Evolutionary conservation across 2,888 invertebrate genomes (phyloP).

Genomic region (Epistrophella euchroma): DNA sequence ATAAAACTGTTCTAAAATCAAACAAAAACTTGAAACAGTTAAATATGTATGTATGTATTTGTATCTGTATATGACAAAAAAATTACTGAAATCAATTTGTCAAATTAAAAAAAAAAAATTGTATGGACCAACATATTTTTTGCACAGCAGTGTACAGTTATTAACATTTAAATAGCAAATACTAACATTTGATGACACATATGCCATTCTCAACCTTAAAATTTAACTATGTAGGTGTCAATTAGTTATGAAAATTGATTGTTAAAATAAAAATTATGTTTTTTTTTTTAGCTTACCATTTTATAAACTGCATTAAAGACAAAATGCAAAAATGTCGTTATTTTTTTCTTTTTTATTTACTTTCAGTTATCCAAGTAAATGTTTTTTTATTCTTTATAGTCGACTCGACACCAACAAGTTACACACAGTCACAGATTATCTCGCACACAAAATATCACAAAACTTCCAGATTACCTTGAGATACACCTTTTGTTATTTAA

Average conservation of each 20-base stretch:
- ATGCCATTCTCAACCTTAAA: background rate
- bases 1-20: too few relatives aligned
- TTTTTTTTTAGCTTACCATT: constrained; percentile 54
- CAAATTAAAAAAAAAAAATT: background rate
- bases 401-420: constrained; percentile 70
- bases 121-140: background rate
- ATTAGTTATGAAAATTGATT: background rate
- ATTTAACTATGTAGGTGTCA: constrained; percentile 24
- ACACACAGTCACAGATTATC: constrained; percentile 60
- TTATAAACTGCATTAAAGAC: constrained; percentile 60
- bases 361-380: constrained; percentile 65
- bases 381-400: constrained; percentile 41
- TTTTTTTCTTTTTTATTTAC: constrained; percentile 31
- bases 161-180: constrained; percentile 19
- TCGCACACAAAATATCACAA: constrained; percentile 64
- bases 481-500: constrained; percentile 70
- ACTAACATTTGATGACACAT: constrained; percentile 62
- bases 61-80: too few relatives aligned
- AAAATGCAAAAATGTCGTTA: constrained; percentile 45
- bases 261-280: background rate
- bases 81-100: too few relatives aligned
- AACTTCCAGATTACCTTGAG: constrained; percentile 75
- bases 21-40: too few relatives aligned
- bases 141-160: constrained; percentile 21
- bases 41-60: too few relatives aligned